Conservation (phyloP, 2,888 invertebrate genomes). For the Sarcophaga carnaria region DNA sequence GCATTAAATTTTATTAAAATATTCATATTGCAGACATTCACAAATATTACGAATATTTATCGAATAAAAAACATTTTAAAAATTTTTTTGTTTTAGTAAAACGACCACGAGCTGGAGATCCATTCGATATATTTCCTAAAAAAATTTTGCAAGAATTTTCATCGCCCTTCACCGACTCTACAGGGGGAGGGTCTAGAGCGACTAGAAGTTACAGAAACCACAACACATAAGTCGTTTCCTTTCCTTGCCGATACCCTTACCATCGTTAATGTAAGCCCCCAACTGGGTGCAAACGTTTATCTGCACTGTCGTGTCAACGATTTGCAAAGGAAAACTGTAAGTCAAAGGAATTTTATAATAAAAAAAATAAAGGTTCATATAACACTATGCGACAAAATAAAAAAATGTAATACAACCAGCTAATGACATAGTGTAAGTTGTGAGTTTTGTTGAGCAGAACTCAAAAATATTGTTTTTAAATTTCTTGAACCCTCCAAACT, state of each 20-base stretch:
- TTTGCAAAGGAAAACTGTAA: constrained; percentile 79
- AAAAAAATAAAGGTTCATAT: no score
- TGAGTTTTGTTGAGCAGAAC: no score
- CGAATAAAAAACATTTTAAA: no score
- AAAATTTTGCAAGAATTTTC: constrained; percentile 81
- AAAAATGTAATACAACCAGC: no score
- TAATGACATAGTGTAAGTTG: no score
- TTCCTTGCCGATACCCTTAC: constrained; percentile 87
- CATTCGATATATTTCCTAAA: constrained; percentile 81
- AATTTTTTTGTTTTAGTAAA: no score
- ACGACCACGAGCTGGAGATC: constrained; percentile 75
- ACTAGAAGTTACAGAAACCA: constrained; percentile 80
- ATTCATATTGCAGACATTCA: not conserved
- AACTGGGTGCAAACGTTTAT: constrained; percentile 85
- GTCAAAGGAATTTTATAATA: constrained; percentile 46
- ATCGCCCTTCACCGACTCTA: constrained; percentile 81
- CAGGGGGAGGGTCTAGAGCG: constrained; percentile 81
- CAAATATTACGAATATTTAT: no score
- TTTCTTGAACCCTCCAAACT: no score
- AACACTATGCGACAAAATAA: no score
- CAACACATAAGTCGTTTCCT: constrained; percentile 86
- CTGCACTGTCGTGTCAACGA: constrained; percentile 87
- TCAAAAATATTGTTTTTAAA: no score
- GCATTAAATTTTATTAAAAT: not conserved
- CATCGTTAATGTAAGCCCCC: constrained; percentile 86